Conservation (phyloP, 2,113 vertebrate species). For the Alligator sinensis region DNA sequence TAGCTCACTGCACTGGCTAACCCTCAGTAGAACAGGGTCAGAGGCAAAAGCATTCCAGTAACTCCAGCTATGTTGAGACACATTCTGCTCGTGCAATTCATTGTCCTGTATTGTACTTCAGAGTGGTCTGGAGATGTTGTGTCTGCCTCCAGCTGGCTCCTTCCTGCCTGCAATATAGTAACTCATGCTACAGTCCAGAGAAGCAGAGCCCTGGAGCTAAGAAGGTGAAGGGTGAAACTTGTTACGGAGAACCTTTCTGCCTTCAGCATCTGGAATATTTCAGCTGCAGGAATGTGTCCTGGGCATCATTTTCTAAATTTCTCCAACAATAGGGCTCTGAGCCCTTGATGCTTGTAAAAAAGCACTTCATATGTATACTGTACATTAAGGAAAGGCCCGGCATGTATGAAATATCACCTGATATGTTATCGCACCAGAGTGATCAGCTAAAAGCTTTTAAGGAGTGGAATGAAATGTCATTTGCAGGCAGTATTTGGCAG, state of each 20-base stretch:
- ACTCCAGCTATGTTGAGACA: no score
- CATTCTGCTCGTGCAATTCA: no score
- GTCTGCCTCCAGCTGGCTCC: background rate
- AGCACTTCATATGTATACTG: background rate
- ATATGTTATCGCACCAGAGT: background rate
- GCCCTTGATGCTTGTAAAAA: background rate
- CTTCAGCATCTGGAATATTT: background rate
- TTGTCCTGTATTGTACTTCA: background rate
- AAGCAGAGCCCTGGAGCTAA: background rate
- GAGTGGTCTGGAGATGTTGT: background rate
- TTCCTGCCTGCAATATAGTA: background rate
- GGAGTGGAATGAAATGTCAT: background rate
- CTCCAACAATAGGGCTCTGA: background rate
- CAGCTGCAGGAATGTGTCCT: background rate
- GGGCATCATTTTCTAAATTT: background rate
- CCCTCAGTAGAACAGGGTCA: background rate
- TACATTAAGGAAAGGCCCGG: background rate
- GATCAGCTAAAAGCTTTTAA: background rate
- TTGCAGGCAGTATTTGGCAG: background rate
- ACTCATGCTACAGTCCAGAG: background rate
- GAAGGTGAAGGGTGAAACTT: background rate
- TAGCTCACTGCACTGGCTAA: background rate
- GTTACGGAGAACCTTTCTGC: background rate
- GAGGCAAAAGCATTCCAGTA: background rate
- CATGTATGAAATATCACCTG: background rate